phyloP scores from a whole-genome alignment of 2,797 vertebrate genomes.

The Microctenopoma lineatum region DNA sequence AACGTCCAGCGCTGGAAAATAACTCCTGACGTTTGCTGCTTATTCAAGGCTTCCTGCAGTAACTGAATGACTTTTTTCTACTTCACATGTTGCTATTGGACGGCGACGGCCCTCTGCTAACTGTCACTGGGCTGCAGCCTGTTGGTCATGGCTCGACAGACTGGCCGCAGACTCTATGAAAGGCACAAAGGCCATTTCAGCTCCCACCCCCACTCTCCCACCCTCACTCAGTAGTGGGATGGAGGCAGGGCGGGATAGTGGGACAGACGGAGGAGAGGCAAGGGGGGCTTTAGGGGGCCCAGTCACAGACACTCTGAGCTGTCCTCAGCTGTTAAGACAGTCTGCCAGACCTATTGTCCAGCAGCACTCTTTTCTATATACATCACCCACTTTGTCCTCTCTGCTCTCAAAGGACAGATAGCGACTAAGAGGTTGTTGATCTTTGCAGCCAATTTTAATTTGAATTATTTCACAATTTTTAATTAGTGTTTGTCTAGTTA shows the following conservation, averaged over 20 bases:
- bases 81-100: conserved; percentile 36
- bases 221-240: conserved; percentile 30
- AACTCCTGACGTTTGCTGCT: not conserved
- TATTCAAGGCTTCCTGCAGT: conserved; percentile 3
- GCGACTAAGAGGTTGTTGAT: conserved; percentile 15
- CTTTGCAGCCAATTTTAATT: too few relatives aligned
- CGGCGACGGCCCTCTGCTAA: conserved; percentile 18
- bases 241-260: conserved; percentile 51
- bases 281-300: conserved; percentile 45
- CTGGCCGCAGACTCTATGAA: conserved; percentile 60
- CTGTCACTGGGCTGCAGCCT: conserved; percentile 35
- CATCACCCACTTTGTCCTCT: conserved; percentile 44
- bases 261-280: conserved; percentile 68
- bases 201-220: conserved; percentile 21
- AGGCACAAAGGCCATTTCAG: conserved; percentile 66
- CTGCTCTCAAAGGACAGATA: conserved; percentile 38
- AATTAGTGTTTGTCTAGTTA: not conserved
- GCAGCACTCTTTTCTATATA: conserved; percentile 72
- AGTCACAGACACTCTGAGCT: conserved; percentile 76
- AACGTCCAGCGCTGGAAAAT: not conserved
- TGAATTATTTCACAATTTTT: too few relatives aligned
- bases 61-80: conserved; percentile 23
- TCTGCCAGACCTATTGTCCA: conserved; percentile 74
- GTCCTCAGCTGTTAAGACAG: conserved; percentile 74
- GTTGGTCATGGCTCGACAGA: conserved; percentile 36